Evolutionary conservation across 2,113 vertebrate genomes (phyloP).

Genomic region (Elephas maximus): DNA sequence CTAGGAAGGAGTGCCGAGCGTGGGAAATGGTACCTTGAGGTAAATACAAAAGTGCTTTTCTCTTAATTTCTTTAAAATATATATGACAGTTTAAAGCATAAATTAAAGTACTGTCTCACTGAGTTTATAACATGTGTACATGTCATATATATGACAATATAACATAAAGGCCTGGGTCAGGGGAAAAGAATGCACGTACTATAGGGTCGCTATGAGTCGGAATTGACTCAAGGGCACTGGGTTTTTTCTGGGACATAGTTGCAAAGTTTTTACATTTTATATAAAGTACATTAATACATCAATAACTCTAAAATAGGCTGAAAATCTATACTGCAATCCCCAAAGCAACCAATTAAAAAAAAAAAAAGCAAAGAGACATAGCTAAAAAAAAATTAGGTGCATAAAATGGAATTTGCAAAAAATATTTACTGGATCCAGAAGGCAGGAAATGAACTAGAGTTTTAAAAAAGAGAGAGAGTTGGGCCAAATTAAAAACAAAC

Average conservation of each 20-base stretch:
- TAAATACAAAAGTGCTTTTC: neutral
- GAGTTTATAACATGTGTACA: neutral
- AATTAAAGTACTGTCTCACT: neutral
- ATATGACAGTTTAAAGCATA: neutral
- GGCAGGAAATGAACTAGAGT: neutral
- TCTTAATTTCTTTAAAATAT: slow-evolving; percentile 26
- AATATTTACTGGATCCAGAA: neutral
- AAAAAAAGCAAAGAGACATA: neutral
- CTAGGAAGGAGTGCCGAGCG: neutral
- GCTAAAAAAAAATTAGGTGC: neutral
- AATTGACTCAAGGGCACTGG: no score
- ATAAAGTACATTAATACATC: neutral
- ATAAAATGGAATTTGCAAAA: neutral
- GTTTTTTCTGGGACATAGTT: no score
- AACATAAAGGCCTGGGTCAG: neutral
- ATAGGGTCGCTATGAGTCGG: no score
- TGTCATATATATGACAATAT: neutral
- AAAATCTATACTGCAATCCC: neutral
- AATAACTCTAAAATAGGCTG: neutral
- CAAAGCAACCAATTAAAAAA: neutral
- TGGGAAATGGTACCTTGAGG: neutral
- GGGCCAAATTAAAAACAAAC: neutral
- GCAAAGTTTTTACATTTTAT: neutral
- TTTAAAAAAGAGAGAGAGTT: neutral
- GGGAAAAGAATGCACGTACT: neutral